phyloP scores from a whole-genome alignment of 2,113 vertebrate species.

The Ceratotherium simum region DNA sequence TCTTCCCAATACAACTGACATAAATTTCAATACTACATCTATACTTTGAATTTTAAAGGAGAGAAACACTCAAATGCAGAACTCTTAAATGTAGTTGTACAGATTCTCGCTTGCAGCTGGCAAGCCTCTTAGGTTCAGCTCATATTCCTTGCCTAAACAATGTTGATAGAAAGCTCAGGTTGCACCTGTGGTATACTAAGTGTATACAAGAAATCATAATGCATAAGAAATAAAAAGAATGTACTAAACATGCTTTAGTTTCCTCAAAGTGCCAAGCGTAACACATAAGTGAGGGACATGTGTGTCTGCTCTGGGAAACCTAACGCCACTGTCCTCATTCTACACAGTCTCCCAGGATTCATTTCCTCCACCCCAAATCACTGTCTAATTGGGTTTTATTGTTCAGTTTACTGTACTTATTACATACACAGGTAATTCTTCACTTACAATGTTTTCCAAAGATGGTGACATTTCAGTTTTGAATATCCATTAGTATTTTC shows the following conservation, averaged over 20 bases:
- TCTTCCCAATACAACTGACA: neutral
- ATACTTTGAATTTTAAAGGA: constrained; percentile 17
- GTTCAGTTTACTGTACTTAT: neutral
- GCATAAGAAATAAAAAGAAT: neutral
- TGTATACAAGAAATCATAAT: neutral
- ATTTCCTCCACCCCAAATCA: neutral
- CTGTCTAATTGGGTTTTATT: neutral
- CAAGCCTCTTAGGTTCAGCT: neutral
- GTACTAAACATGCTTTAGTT: neutral
- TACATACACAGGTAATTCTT: neutral
- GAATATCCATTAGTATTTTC: neutral
- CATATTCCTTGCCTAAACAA: neutral
- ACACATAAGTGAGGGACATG: neutral
- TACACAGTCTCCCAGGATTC: neutral
- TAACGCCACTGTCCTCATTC: neutral
- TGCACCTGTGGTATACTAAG: neutral
- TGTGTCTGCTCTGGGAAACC: neutral
- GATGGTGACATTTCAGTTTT: constrained; percentile 13
- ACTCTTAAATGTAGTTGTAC: neutral
- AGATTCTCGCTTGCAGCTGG: neutral
- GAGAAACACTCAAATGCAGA: neutral
- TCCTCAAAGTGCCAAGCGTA: neutral
- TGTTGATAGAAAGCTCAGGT: neutral
- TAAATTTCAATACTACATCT: neutral
- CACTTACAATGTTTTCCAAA: neutral